Conservation (phyloP, 1,140 invertebrate species). For the Aphis gossypii region DNA sequence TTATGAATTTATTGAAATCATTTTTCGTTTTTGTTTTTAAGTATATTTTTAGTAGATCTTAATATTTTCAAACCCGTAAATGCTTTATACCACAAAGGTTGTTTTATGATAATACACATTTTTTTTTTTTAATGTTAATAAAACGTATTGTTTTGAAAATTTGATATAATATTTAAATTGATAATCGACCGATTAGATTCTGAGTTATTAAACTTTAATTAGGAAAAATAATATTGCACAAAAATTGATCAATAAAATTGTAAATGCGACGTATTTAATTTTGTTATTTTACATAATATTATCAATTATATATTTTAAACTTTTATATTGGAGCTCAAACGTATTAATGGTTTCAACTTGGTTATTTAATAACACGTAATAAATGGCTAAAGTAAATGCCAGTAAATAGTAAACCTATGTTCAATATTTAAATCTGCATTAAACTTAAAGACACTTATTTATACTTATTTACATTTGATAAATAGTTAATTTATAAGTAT, state of each 20-base stretch:
- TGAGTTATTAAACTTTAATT: not conserved
- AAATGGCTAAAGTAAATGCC: no score
- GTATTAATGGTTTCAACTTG: no score
- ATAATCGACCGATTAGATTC: not conserved
- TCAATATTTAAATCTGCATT: not conserved
- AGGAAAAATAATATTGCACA: not conserved
- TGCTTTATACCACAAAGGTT: no score
- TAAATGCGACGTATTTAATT: no score
- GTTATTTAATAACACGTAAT: no score
- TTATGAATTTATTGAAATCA: not conserved
- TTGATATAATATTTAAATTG: not conserved
- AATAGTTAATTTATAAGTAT: not conserved
- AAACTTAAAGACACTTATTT: not conserved
- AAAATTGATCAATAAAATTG: not conserved
- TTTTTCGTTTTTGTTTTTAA: not conserved
- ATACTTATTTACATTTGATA: not conserved
- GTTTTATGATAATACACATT: not conserved
- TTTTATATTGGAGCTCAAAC: no score
- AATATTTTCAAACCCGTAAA: not conserved
- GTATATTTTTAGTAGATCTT: not conserved
- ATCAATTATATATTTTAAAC: no score
- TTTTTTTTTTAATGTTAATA: not conserved
- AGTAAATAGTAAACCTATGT: no score
- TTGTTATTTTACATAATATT: not conserved
- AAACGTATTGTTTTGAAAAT: not conserved